A percentile compares a stretch with the other conserved stretches of the same genome.
phyloP scores from a whole-genome alignment of 2,888 invertebrate species.

The Idaea aversata region DNA sequence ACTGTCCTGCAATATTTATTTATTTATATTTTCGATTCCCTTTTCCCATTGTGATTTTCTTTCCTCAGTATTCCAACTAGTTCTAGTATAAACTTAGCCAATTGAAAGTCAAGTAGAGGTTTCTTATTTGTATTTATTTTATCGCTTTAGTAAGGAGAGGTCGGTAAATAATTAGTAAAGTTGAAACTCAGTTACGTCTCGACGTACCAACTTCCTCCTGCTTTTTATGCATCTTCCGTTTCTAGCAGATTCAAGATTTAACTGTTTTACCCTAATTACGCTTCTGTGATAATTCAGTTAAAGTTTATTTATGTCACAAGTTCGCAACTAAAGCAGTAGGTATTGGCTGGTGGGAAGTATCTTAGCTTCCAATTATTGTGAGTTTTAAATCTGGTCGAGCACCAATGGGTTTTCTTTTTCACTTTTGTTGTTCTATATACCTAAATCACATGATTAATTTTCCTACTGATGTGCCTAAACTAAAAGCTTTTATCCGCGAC shows the following conservation, averaged over 20 bases:
- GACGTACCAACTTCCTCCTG: neutral
- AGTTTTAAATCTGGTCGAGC: too few relatives aligned
- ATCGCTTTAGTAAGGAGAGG: constrained; percentile 25
- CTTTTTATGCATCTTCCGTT: constrained; percentile 1
- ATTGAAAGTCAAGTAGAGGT: constrained; percentile 1
- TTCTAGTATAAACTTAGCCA: neutral
- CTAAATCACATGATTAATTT: too few relatives aligned
- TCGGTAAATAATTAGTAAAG: constrained; percentile 41
- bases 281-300: neutral
- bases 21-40: neutral
- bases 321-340: too few relatives aligned
- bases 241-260: neutral
- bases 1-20: too few relatives aligned
- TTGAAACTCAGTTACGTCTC: constrained; percentile 30
- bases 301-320: too few relatives aligned
- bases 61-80: neutral
- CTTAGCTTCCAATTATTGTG: too few relatives aligned
- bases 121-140: constrained; percentile 27
- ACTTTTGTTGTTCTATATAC: too few relatives aligned
- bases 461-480: too few relatives aligned
- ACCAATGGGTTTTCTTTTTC: too few relatives aligned
- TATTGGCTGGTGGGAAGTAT: too few relatives aligned
- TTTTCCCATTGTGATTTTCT: neutral
- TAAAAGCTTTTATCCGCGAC: too few relatives aligned
- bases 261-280: neutral